Evolutionary conservation across 2,888 invertebrate genomes (phyloP).

Genomic region (Brenthis hecate): DNA sequence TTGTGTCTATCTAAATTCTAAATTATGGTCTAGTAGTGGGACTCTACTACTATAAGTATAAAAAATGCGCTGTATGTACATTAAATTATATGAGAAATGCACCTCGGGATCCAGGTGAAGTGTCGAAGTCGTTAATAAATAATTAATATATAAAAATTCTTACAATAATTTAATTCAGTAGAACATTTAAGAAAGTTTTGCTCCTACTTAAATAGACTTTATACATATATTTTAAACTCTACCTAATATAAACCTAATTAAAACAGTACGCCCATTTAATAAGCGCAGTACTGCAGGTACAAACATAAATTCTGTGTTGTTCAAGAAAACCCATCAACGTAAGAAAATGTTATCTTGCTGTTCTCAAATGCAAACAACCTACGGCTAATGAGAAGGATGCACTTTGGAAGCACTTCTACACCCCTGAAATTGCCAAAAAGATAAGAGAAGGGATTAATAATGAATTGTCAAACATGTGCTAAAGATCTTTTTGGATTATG

Average conservation of each 20-base stretch:
- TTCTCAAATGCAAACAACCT: constrained; percentile 67
- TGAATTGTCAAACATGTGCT: constrained; percentile 71
- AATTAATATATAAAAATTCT: too few species aligned
- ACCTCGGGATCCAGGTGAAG: too few species aligned
- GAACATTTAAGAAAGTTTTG: background rate
- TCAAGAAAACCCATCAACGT: constrained; percentile 42
- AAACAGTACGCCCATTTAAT: constrained; percentile 1
- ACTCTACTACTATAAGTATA: too few species aligned
- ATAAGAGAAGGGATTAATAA: constrained; percentile 69
- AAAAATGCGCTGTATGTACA: too few species aligned
- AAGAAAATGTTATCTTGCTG: constrained; percentile 45
- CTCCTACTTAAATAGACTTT: background rate
- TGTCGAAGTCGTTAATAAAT: too few species aligned
- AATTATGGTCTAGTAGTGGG: too few species aligned
- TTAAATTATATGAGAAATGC: too few species aligned
- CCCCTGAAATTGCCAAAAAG: constrained; percentile 64
- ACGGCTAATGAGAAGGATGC: constrained; percentile 68
- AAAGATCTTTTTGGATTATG: constrained; percentile 29
- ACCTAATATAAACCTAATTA: constrained; percentile 3
- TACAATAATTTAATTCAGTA: too few species aligned
- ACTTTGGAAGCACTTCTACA: constrained; percentile 61
- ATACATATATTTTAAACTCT: background rate
- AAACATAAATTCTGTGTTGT: constrained; percentile 8
- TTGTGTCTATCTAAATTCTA: too few species aligned
- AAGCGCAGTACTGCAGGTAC: background rate